Base-by-base conservation (phyloP, 2,113 vertebrate species). In the Lucifuga dentata region DNA sequence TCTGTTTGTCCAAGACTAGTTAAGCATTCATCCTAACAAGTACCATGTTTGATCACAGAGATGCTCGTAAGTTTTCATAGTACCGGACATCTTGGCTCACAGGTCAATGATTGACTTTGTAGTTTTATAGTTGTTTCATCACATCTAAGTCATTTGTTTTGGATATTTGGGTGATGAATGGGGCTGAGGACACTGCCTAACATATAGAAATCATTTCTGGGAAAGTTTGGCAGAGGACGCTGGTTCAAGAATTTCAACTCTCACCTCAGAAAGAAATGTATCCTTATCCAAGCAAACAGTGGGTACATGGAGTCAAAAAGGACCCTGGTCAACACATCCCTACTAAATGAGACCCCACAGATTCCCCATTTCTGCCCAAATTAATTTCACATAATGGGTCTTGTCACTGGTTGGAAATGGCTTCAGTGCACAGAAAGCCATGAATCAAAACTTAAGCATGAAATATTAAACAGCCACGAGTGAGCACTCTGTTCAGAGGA, bases 381-480 rank as follows among this genome's bases (percentile, higher is more conserved):
- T 73, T 7, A 19, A 21, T 57, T 50, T 21, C 13, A 65, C 13
- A 17, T 0, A 0, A 19, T 16, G 0, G 9, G 11, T n/a, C 15
- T 51, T 23, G 12, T 55, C 32, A 46, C 23, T 12, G 41, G 57
- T 41, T 4, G 9, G 23, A 45, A 13, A 17, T 19, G 44, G 38
- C 70, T 68, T 32, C 21, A 21, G n/a, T 20, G 7, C n/a, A 46
- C 20, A 43, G 17, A 26, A 46, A 56, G n/a, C 10, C 35, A 36
- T 57, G 24, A 68, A 40, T 39, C 39, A 33, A 44, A 58, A 53
- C 1, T n/a, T 33, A 23, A 2, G 26, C 40, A 11, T 24, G n/a
- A 63, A 53, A 32, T 62, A 48, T 60, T 36, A 45, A 16, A 20
- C 23, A 70, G 40, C 26, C 44, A 6, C n/a, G 17, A 51, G 20